Conservation (phyloP, 1,140 invertebrate species). For the Anoplolepis gracilipes region DNA sequence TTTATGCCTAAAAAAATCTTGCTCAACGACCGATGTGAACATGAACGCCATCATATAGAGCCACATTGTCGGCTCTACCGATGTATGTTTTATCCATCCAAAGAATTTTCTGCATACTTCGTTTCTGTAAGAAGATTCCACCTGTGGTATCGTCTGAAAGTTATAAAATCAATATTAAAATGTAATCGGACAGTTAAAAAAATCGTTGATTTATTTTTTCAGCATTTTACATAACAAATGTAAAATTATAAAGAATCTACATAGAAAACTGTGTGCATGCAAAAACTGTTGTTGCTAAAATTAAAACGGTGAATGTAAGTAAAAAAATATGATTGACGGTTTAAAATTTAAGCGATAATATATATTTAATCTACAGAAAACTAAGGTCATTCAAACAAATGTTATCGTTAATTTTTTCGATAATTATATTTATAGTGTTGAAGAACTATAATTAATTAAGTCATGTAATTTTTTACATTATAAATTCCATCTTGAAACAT, state of each 20-base stretch:
- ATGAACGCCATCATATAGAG: slow-evolving; percentile 93
- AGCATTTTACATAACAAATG: background rate
- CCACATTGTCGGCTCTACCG: slow-evolving; percentile 92
- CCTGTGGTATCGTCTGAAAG: background rate
- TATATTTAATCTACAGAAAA: too few relatives aligned
- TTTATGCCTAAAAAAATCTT: slow-evolving; percentile 91
- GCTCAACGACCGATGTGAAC: slow-evolving; percentile 92
- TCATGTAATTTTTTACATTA: background rate
- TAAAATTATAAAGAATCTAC: background rate
- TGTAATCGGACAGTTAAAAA: background rate
- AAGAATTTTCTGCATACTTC: slow-evolving; percentile 40
- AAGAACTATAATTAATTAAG: background rate
- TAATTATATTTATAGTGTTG: background rate
- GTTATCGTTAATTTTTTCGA: too few relatives aligned
- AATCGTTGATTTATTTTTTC: too few relatives aligned
- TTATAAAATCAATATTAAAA: background rate
- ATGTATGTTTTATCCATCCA: slow-evolving; percentile 82
- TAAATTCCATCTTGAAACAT: background rate
- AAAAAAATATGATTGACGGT: too few relatives aligned
- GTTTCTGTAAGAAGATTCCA: background rate
- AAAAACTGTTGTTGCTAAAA: too few relatives aligned
- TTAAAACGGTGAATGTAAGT: too few relatives aligned
- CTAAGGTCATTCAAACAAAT: too few relatives aligned
- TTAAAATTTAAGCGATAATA: too few relatives aligned
- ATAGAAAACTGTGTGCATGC: background rate